Base-by-base conservation (phyloP, 2,888 invertebrate genomes). In the Patella ulyssiponensis region DNA sequence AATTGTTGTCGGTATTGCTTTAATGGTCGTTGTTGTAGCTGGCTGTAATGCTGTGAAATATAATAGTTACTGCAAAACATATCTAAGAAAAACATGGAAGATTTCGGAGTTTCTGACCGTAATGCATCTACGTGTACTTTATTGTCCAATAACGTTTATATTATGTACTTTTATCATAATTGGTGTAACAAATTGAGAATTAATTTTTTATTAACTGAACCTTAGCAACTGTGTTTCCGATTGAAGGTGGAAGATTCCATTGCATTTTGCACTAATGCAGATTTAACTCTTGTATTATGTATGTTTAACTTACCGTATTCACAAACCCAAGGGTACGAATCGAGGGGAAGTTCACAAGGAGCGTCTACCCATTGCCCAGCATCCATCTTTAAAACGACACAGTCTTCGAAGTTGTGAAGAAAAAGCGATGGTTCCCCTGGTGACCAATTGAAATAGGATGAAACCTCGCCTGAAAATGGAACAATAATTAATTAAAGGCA, bases 251-350 rank as follows among this genome's bases (percentile, higher is more conserved):
- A 9, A 44, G 44, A 4, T 44, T 44, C 44, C 9, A 44, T 44
- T 44, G 44, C 44, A 44, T 44, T 44, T 44, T 9, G 44, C 44
- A 44, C 44, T 9, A 44, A 44, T 33, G 33, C 33, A 0, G 4
- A 33, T 33, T 33, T 4, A 4, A 5, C 33, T 33, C 33, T 33
- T 33, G 33, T 5, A 33, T 33, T 33, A 33, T 33, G 33, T 20
- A n/a, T n/a, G n/a, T n/a, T 64, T 20, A 64, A 23, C 64, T 64
- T 64, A 64, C 64, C 20, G 23, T 64, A 64, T 64, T 64, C 64
- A 23, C 64, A 64, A 3, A 64, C 9, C 64, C 64, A 64, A 14
- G 64, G 20, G 64, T 23, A 64, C 0, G 20, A 23, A 23, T 64
- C 64, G 64, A 64, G 23, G 0, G 64, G 64, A 23, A 64, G 23